Evolutionary conservation across 2,888 invertebrate genomes (phyloP).

Genomic region (Eupithecia exiguata): DNA sequence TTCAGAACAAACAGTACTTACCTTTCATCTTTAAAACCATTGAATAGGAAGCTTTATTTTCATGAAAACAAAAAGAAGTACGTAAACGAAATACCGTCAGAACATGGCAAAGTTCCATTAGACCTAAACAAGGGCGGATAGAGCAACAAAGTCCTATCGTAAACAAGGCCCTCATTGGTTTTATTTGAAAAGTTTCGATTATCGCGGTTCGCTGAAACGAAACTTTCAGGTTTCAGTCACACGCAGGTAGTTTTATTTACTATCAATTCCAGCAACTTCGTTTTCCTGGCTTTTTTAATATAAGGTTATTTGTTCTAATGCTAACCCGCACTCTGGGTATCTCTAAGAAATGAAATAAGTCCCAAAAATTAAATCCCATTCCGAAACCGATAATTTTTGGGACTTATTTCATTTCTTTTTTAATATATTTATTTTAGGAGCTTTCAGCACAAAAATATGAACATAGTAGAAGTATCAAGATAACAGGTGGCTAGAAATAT

Average conservation of each 20-base stretch:
- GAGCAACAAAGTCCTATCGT: constrained; percentile 64
- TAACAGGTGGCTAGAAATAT: no score
- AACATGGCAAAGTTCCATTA: constrained; percentile 65
- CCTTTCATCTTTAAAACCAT: background rate
- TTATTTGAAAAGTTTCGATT: constrained; percentile 77
- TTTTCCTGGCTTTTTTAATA: constrained; percentile 1
- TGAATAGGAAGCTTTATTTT: background rate
- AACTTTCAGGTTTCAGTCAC: constrained; percentile 48
- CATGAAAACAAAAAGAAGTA: constrained; percentile 37
- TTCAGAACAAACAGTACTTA: background rate
- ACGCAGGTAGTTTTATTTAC: constrained; percentile 21
- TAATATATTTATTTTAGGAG: no score
- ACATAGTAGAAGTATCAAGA: no score
- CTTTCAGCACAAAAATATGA: no score
- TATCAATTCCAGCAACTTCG: background rate
- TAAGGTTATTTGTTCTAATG: no score
- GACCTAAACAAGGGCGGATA: constrained; percentile 65
- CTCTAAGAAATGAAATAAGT: no score
- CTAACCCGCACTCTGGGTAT: no score
- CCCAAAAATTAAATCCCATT: no score
- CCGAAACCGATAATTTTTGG: no score
- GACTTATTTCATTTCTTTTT: no score
- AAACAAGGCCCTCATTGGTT: constrained; percentile 74
- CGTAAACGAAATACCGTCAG: constrained; percentile 54
- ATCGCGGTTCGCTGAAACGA: constrained; percentile 63